Evolutionary conservation across 2,797 vertebrate species (phyloP), one percentile per base, ranked within the genome.

Genomic region (Sciurus vulgaris): DNA sequence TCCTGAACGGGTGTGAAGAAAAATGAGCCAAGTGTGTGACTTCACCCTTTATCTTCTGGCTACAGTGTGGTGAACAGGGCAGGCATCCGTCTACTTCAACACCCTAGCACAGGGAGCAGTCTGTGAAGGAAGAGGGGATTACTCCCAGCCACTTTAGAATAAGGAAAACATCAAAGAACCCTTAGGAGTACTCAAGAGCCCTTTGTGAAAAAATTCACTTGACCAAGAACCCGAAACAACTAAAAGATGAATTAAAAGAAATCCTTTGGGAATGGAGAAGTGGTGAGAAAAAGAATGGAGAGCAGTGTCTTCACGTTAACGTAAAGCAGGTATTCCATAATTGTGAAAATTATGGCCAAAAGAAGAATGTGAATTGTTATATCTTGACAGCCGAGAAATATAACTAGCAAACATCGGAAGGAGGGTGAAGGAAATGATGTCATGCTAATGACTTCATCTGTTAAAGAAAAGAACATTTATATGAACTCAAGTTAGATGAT

Each of bases 181-280:
- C 11, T 76, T 12, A 90, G 56, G 11, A 0, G 0, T 74, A 10
- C 24, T 91, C 26, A 78, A 38, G n/a, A 18, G 26, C 5, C 17
- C 30, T 93, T 82, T 61, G 44, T 67, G 9, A 77, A 69, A 85
- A 81, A 20, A 14, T 33, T 13, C 81, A 13, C 7, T 78, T 77
- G 18, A 28, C 38, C 1, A 3, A 35, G 44, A 65, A 79, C 44
- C 74, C 91, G 24, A 78, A 47, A 7, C 56, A 61, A 26, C 8
- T 83, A 26, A 72, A 89, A 76, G 26, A 41, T 61, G n/a, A 69
- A 91, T 83, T 22, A 30, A 87, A 84, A 91, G 26, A 49, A 76
- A 92, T 13, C 26, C 26, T 59, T 65, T 72, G 72, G 15, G 35
- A 59, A 38, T 14, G 11, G 14, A 72, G 41, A 63, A 70, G 17